Evolutionary conservation across 2,888 invertebrate genomes (phyloP), one percentile per base, ranked within the genome.

Genomic region (Pyralis farinalis): DNA sequence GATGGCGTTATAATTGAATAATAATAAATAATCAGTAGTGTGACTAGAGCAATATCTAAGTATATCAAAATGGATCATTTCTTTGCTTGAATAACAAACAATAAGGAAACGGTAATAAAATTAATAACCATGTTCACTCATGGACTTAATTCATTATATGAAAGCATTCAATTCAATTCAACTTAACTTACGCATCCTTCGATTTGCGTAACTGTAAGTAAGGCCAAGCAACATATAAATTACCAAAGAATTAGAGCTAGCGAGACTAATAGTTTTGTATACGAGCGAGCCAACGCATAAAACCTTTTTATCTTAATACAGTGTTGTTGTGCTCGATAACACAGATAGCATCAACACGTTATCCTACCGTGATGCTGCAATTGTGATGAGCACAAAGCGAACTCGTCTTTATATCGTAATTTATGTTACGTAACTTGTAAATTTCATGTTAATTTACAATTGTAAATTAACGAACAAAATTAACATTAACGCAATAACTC

Each of bases 261-360:
- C 77, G 79, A 68, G 55, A 73, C 82, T 81, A 82, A 83, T 70
- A 61, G 63, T 56, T 63, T 59, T 53, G 47, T 47, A 27, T 47
- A 40, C 43, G 33, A 43, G 12, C 27, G 4, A 34, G 40, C 20
- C 30, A 43, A 51, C 50, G 47, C 46, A 49, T 42, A 44, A 56
- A 53, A n/a, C n/a, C 49, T 32, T 42, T 45, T 43, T 49, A 49
- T 49, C 45, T 47, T 32, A 44, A 37, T 34, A 35, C 30, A 56
- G 62, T 65, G 67, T 67, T 74, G 82, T 81, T 79, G 54, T 70
- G 70, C 67, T 68, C 76, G 61, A 79, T 84, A 83, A 80, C 69
- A 63, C 53, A 60, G 81, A 84, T 83, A 75, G 52, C 44, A 84
- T 83, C 82, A 44, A 46, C 49, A 51, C 42, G 52, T 48, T 52